Evolutionary conservation across 2,113 vertebrate species (phyloP), one percentile per base, ranked within the genome.

Genomic region (Phalacrocorax carbo): DNA sequence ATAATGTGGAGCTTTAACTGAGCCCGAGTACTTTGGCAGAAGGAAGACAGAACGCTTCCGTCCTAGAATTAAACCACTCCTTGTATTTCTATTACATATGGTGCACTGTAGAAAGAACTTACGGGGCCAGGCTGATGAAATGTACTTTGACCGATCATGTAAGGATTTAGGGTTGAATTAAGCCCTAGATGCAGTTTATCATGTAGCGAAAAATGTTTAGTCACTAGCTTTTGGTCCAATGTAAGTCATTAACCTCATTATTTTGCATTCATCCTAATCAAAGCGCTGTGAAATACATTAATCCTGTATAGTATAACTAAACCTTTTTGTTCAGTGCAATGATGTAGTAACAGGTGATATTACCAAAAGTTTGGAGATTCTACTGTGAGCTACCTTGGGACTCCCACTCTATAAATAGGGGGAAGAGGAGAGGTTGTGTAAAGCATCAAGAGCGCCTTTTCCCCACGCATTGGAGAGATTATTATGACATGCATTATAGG

Each of bases 401-500:
- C 2, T 42, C n/a, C 16, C 15, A 5, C 7, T 7, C 40, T 21
- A 11, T 13, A 3, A 38, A n/a, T 2, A n/a, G 57, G 57, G 51
- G 23, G 61, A 44, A 87, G 16, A 32, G 19, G 13, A 54, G 79
- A 76, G 27, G 46, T 7, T 7, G 17, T 25, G 40, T 55, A 18
- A 46, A 54, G 44, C 30, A 5, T 19, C 30, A 17, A 17, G 8
- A 25, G 51, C 2, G 1, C 22, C 15, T 66, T 21, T n/a, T 64
- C n/a, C 38, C n/a, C 30, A 1, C 27, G 61, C n/a, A 1, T 1
- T 11, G 11, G 62, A 46, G 73, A 49, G 38, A 10, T 13, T 1
- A 20, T n/a, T 21, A 7, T 5, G 29, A 3, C 23, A 13, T 2
- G 10, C 0, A 0, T 20, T 27, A 10, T 13, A 29, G 17, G 8